Evolutionary conservation across 2,113 vertebrate genomes (phyloP).

Genomic region (Zingel zingel): DNA sequence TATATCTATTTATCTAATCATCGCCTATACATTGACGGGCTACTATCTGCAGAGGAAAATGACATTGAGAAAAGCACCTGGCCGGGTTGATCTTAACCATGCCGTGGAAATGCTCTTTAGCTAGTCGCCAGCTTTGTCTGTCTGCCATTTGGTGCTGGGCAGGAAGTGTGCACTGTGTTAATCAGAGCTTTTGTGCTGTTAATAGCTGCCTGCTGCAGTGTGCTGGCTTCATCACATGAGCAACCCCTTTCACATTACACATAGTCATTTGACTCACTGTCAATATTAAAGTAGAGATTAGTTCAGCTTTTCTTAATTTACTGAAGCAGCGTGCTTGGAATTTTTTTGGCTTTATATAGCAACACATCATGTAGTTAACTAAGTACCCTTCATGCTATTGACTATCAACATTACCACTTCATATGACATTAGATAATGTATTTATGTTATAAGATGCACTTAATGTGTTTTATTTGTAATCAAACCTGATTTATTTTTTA

Average conservation of each 20-base stretch:
- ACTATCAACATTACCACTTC: background rate
- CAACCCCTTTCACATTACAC: no score
- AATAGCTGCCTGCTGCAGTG: background rate
- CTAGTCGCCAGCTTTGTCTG: no score
- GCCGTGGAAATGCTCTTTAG: no score
- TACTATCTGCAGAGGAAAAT: no score
- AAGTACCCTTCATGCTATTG: background rate
- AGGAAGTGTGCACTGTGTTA: no score
- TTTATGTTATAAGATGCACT: background rate
- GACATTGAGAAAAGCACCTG: no score
- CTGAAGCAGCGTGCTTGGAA: background rate
- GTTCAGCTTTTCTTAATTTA: background rate
- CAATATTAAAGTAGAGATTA: background rate
- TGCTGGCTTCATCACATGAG: background rate
- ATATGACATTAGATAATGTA: background rate
- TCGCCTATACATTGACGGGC: no score
- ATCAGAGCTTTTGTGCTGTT: background rate
- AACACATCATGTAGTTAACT: background rate
- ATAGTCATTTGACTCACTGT: no score
- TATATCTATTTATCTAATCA: no score
- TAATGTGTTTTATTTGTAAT: background rate
- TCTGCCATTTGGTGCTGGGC: no score
- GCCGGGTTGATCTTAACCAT: no score
- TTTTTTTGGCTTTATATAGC: background rate
- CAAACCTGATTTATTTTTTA: background rate